phyloP scores from a whole-genome alignment of 2,888 invertebrate species.

The Chrysina gloriosa region DNA sequence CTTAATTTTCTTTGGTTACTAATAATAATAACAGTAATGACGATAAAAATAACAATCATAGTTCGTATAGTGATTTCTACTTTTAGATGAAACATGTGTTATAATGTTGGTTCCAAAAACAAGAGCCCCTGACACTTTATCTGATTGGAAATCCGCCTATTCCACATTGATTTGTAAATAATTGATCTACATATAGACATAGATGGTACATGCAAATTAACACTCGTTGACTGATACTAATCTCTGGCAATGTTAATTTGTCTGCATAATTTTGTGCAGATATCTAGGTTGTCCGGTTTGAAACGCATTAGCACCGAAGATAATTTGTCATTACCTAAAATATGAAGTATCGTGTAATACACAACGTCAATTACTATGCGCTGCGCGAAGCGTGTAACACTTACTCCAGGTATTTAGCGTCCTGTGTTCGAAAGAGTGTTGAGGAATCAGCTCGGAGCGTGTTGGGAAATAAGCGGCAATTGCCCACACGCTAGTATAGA shows the following conservation, averaged over 20 bases:
- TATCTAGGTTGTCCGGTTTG: background rate
- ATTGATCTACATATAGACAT: background rate
- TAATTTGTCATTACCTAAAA: constrained; percentile 25
- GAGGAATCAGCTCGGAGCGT: constrained; percentile 34
- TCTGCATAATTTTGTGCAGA: constrained; percentile 19
- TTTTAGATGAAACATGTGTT: no score
- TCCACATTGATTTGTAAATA: constrained; percentile 8
- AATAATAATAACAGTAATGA: no score
- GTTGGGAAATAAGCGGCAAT: constrained; percentile 30
- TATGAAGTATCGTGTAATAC: constrained; percentile 21
- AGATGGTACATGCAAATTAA: constrained; percentile 17
- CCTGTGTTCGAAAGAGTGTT: constrained; percentile 25
- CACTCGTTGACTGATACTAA: constrained; percentile 20
- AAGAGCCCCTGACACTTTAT: background rate
- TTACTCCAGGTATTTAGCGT: constrained; percentile 28
- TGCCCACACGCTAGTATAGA: constrained; percentile 43
- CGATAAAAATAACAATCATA: no score
- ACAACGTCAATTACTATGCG: background rate
- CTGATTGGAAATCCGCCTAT: background rate
- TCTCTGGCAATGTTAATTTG: constrained; percentile 13
- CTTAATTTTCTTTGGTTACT: no score
- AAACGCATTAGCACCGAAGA: constrained; percentile 7
- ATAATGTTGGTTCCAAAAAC: background rate
- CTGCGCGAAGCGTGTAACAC: constrained; percentile 23
- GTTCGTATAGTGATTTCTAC: no score